Evolutionary conservation across 2,113 vertebrate species (phyloP).

Genomic region (Oryctolagus cuniculus): DNA sequence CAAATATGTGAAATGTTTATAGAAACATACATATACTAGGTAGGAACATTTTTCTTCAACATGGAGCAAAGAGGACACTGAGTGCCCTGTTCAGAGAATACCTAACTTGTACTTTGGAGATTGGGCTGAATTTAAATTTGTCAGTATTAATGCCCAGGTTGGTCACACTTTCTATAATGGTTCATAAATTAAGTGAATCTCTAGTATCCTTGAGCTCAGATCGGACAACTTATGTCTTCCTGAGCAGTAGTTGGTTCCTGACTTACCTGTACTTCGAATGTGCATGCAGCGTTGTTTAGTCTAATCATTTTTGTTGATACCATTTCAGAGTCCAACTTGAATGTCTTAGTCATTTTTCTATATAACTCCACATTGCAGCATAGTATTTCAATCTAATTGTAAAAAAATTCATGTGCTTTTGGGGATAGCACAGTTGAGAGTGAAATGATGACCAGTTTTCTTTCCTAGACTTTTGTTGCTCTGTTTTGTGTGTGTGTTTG

Average conservation of each 20-base stretch:
- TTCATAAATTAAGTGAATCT: constrained; percentile 59
- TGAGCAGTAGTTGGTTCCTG: constrained; percentile 56
- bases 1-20: constrained; percentile 48
- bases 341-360: constrained; percentile 54
- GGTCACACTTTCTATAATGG: constrained; percentile 28
- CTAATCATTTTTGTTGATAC: constrained; percentile 56
- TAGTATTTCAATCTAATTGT: constrained; percentile 13
- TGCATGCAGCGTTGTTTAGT: constrained; percentile 30
- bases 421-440: neutral
- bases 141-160: constrained; percentile 19
- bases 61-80: neutral
- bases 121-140: constrained; percentile 36
- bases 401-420: neutral
- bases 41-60: constrained; percentile 56
- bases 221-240: constrained; percentile 12
- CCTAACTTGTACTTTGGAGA: constrained; percentile 9
- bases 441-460: constrained; percentile 33
- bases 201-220: constrained; percentile 11
- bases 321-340: constrained; percentile 27
- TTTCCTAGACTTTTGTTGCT: constrained; percentile 24
- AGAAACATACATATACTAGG: neutral
- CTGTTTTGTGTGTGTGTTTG: neutral
- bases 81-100: neutral
- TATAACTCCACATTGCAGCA: neutral
- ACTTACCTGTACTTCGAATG: constrained; percentile 6